A percentile compares a stretch with the other conserved stretches of the same genome.
phyloP scores from a whole-genome alignment of 2,113 vertebrate genomes.

The Gobio gobio region DNA sequence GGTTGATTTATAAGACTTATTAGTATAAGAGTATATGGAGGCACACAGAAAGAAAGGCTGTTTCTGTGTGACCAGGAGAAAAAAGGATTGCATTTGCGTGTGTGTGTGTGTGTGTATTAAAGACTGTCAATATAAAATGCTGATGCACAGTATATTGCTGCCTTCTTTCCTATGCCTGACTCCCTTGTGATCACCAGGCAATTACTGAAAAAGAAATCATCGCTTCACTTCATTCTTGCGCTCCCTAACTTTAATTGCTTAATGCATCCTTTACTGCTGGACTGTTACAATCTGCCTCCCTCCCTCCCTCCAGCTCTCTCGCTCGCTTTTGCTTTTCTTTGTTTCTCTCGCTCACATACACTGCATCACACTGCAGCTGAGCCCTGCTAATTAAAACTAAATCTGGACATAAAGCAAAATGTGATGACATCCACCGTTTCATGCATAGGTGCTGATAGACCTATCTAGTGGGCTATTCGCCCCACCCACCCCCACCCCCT shows the following conservation, averaged over 20 bases:
- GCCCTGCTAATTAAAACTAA: conserved; percentile 69
- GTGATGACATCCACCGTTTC: conserved; percentile 42
- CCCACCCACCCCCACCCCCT: neutral
- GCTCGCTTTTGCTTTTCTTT: conserved; percentile 38
- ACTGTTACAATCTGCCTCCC: conserved; percentile 53
- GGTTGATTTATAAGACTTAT: neutral
- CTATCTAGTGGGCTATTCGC: neutral
- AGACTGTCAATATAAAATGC: conserved; percentile 69
- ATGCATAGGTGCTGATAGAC: conserved; percentile 2
- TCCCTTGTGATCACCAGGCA: conserved; percentile 86
- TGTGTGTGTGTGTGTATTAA: conserved; percentile 57
- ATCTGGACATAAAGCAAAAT: conserved; percentile 61
- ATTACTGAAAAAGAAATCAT: conserved; percentile 82
- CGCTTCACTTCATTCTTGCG: conserved; percentile 78
- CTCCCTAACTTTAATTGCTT: conserved; percentile 88
- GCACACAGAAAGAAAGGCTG: neutral
- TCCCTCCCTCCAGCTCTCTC: conserved; percentile 23
- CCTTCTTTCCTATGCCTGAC: conserved; percentile 60
- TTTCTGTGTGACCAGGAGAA: neutral
- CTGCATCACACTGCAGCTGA: conserved; percentile 60
- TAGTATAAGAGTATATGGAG: neutral
- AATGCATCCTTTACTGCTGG: conserved; percentile 83
- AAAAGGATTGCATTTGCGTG: neutral
- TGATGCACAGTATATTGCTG: conserved; percentile 78
- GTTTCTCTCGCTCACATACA: conserved; percentile 63